Percentiles rank a stretch among this genome's conserved stretches.
Conservation (phyloP, 2,113 vertebrate genomes). For the Phyllostomus hastatus region DNA sequence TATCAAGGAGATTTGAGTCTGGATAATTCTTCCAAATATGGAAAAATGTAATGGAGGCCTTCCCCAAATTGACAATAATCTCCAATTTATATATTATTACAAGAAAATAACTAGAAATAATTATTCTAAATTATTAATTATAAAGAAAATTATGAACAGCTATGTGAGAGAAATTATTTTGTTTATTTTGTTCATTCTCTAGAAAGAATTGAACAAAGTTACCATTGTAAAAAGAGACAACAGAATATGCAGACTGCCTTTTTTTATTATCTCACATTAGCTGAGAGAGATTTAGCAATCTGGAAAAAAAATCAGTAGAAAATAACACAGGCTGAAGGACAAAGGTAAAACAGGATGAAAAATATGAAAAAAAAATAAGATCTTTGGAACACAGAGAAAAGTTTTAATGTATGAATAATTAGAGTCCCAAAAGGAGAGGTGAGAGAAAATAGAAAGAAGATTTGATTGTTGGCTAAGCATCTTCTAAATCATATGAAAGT, state of each 20-base stretch:
- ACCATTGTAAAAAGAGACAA: background rate
- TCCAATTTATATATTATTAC: background rate
- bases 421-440: background rate
- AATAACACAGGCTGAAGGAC: background rate
- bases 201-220: background rate
- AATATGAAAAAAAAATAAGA: background rate
- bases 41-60: background rate
- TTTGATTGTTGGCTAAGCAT: background rate
- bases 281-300: background rate
- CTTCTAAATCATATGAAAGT: background rate
- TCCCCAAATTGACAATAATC: background rate
- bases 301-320: background rate
- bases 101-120: background rate
- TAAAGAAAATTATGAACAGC: background rate
- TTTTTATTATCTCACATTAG: background rate
- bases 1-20: background rate
- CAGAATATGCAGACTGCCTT: background rate
- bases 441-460: background rate
- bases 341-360: background rate
- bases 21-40: background rate
- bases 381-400: background rate
- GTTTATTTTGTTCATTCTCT: background rate
- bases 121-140: background rate
- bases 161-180: background rate
- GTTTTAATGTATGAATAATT: background rate